phyloP scores from a whole-genome alignment of 2,797 vertebrate genomes.

The Gallinago stenura region DNA sequence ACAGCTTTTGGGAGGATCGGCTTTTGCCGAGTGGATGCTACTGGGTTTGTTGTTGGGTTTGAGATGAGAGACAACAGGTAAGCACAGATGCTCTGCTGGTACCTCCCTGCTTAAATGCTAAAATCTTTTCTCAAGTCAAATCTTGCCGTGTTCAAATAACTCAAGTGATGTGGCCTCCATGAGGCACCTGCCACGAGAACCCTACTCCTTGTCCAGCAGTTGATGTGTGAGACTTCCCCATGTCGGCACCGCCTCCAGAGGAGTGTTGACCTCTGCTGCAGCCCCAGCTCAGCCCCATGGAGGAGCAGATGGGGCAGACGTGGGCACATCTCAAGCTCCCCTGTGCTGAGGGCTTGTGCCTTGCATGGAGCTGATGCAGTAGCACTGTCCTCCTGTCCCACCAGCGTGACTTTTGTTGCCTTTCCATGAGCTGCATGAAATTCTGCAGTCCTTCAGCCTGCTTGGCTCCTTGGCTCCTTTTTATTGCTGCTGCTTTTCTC shows the following conservation, averaged over 20 bases:
- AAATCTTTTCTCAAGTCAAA: background rate
- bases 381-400: accelerated
- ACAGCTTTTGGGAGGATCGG: accelerated
- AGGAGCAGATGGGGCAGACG: background rate
- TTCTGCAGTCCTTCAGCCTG: background rate
- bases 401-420: accelerated
- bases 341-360: background rate
- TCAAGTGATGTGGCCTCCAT: accelerated
- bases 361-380: background rate
- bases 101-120: background rate
- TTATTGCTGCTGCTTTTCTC: too few relatives aligned
- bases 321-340: background rate
- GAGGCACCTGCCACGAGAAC: background rate
- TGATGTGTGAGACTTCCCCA: background rate
- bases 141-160: background rate
- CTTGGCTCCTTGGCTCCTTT: background rate
- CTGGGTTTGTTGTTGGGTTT: accelerated
- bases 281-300: background rate
- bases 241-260: background rate
- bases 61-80: background rate
- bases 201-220: background rate
- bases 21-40: background rate
- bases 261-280: too few relatives aligned
- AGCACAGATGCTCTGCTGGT: background rate
- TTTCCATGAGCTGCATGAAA: background rate